Evolutionary conservation across 2,797 vertebrate species (phyloP).

Genomic region (Melanotaenia maccullochi): DNA sequence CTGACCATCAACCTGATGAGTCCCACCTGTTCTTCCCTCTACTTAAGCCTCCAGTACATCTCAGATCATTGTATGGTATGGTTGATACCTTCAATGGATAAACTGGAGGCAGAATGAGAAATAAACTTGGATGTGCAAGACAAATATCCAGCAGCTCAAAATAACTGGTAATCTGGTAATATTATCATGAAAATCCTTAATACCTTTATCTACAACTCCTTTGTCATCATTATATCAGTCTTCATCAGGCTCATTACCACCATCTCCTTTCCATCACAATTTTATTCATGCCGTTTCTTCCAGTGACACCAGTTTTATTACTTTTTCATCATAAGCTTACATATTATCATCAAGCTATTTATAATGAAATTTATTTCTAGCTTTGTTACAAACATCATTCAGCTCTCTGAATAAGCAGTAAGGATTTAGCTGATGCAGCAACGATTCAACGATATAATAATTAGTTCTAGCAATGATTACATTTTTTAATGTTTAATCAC

Average conservation of each 20-base stretch:
- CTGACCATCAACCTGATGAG: too few relatives aligned
- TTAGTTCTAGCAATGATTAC: too few relatives aligned
- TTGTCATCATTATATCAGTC: constrained; percentile 39
- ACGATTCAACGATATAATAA: not conserved
- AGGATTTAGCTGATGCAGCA: not conserved
- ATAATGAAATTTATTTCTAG: constrained; percentile 15
- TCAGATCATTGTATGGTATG: too few relatives aligned
- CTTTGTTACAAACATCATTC: not conserved
- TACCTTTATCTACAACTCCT: constrained; percentile 19
- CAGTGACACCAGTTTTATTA: constrained; percentile 32
- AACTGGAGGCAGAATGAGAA: constrained; percentile 29
- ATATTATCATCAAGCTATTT: constrained; percentile 23
- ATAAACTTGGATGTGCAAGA: constrained; percentile 22
- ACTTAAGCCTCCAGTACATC: too few relatives aligned
- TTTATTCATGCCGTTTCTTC: constrained; percentile 16
- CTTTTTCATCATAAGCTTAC: constrained; percentile 6
- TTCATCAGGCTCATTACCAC: constrained; percentile 40
- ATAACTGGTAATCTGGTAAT: constrained; percentile 27
- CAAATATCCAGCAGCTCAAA: constrained; percentile 45
- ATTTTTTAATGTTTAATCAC: not conserved
- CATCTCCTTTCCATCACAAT: constrained; percentile 33
- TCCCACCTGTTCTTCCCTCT: too few relatives aligned
- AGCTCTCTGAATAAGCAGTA: not conserved
- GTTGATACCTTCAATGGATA: too few relatives aligned
- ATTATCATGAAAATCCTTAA: constrained; percentile 46